Percentiles rank a stretch among this genome's conserved stretches.
Evolutionary conservation across 1,140 invertebrate species (phyloP).

Genomic region (Agrypnia vestita): DNA sequence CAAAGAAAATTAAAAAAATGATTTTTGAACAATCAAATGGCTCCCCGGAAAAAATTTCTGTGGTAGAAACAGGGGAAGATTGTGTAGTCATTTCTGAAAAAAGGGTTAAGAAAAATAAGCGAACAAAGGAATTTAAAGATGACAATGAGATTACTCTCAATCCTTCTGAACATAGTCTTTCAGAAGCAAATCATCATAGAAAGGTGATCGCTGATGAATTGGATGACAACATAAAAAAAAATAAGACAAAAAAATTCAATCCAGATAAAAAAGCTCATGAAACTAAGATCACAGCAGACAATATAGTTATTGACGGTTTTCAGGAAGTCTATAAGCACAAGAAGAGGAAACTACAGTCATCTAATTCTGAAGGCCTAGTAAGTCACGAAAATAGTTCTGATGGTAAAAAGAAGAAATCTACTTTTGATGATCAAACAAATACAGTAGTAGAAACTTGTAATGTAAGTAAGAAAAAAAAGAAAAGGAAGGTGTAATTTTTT

Average conservation of each 20-base stretch:
- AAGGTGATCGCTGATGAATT: not conserved
- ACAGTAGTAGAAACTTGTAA: no score
- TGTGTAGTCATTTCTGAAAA: not conserved
- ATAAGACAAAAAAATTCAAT: constrained; percentile 2
- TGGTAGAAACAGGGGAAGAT: constrained; percentile 4
- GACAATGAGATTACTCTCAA: not conserved
- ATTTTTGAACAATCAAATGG: not conserved
- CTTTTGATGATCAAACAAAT: no score
- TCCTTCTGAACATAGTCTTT: not conserved
- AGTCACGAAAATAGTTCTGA: no score
- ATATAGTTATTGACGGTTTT: not conserved
- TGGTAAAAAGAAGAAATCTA: no score
- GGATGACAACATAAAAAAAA: not conserved
- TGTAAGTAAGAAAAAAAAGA: no score
- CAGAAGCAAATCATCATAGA: not conserved
- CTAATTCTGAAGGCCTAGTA: not conserved
- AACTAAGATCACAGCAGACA: not conserved
- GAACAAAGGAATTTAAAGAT: not conserved
- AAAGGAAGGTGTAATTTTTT: no score
- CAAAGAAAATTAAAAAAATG: constrained; percentile 20
- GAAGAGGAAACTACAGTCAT: constrained; percentile 24
- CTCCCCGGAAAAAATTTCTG: not conserved
- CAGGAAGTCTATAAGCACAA: constrained; percentile 18
- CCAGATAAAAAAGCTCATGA: not conserved
- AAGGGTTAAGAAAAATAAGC: constrained; percentile 19